A percentile compares a stretch with the other conserved stretches of the same genome.
Evolutionary conservation across 2,888 invertebrate genomes (phyloP).

Genomic region (Ptycholaimellus sp.): DNA sequence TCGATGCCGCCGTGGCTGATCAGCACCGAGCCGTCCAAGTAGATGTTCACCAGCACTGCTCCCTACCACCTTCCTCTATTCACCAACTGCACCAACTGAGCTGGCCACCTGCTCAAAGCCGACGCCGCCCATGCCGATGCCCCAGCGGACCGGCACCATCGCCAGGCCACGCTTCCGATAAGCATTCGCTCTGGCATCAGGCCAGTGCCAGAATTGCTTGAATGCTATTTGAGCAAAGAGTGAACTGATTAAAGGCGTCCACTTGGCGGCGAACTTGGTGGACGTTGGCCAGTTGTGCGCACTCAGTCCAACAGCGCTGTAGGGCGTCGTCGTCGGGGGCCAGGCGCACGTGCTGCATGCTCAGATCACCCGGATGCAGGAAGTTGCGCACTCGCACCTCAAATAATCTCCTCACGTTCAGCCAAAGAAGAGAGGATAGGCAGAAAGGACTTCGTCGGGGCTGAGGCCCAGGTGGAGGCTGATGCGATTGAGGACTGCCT

Average conservation of each 20-base stretch:
- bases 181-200: conserved; percentile 40
- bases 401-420: too few relatives aligned
- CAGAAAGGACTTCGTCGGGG: conserved; percentile 41
- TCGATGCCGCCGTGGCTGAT: conserved; percentile 60
- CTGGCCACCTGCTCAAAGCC: conserved; percentile 33
- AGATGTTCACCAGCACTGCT: conserved; percentile 59
- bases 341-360: too few relatives aligned
- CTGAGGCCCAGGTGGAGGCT: conserved; percentile 44
- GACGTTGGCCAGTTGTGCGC: conserved; percentile 43
- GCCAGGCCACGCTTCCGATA: conserved; percentile 65
- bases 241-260: conserved; percentile 49
- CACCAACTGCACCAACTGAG: background rate
- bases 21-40: conserved; percentile 55
- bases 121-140: conserved; percentile 38
- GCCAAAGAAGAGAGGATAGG: too few relatives aligned
- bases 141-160: conserved; percentile 57
- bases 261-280: conserved; percentile 37
- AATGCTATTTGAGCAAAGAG: too few relatives aligned
- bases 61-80: conserved; percentile 27
- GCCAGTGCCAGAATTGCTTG: background rate
- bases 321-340: conserved; percentile 4
- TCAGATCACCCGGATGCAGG: too few relatives aligned
- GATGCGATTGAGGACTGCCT: conserved; percentile 49
- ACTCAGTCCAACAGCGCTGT: conserved; percentile 52
- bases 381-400: too few relatives aligned